Percentiles rank a stretch among this genome's conserved stretches.
phyloP scores from a whole-genome alignment of 1,140 invertebrate species.

The Drosophila tristis region DNA sequence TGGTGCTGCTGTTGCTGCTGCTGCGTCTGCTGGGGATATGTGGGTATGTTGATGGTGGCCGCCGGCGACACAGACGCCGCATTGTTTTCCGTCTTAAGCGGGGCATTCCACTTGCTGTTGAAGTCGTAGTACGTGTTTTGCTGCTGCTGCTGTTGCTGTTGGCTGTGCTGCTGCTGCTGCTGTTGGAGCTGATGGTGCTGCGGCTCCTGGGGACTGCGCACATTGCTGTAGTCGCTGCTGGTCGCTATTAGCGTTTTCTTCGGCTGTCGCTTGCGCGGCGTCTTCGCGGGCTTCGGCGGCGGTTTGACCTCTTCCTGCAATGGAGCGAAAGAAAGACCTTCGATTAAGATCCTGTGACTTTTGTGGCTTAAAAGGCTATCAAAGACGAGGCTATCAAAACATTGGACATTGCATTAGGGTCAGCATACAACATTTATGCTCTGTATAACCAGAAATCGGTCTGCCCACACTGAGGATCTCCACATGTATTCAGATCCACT shows the following conservation, averaged over 20 bases:
- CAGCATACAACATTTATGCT: not conserved
- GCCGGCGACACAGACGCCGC: constrained; percentile 74
- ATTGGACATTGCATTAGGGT: too few relatives aligned
- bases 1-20: constrained; percentile 81
- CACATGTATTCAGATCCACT: too few relatives aligned
- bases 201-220: constrained; percentile 75
- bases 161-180: constrained; percentile 72
- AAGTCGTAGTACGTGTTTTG: constrained; percentile 81
- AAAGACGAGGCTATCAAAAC: too few relatives aligned
- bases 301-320: constrained; percentile 78
- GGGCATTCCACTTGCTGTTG: constrained; percentile 79
- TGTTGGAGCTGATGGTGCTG: constrained; percentile 74
- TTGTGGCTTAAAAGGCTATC: too few relatives aligned
- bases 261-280: constrained; percentile 78
- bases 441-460: not conserved
- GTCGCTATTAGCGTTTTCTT: constrained; percentile 80
- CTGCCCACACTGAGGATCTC: too few relatives aligned
- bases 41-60: constrained; percentile 83
- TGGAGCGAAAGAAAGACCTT: constrained; percentile 36
- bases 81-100: constrained; percentile 79
- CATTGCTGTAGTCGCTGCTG: constrained; percentile 72
- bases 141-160: constrained; percentile 72
- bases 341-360: too few relatives aligned
- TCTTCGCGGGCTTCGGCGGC: constrained; percentile 75
- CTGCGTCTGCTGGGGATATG: constrained; percentile 83